These are phyloP conservation scores for Porites cylindrica DNA, from an alignment of 92 coral and sea anemone species.

Conservation along the genomic window DNA sequence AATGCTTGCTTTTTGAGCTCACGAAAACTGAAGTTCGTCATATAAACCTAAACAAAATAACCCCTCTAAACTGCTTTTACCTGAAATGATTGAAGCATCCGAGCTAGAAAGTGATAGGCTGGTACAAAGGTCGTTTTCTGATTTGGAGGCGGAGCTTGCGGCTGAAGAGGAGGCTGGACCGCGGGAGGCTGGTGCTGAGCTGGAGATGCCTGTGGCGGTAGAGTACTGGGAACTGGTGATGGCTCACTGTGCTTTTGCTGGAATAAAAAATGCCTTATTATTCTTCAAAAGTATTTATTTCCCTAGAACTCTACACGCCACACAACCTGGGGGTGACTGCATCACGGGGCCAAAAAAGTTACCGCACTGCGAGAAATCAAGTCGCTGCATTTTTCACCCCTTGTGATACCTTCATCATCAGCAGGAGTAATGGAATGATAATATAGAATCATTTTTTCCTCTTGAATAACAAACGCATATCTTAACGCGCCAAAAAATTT, in stretches of 20 bases:
- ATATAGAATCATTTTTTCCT: too few relatives aligned
- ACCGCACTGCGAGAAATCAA: too few relatives aligned
- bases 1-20: too few relatives aligned
- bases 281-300: not conserved
- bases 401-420: too few relatives aligned
- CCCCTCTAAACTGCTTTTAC: slow-evolving; percentile 31
- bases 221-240: slow-evolving; percentile 53
- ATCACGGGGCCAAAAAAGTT: too few relatives aligned
- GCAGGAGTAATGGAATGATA: too few relatives aligned
- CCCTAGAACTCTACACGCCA: too few relatives aligned
- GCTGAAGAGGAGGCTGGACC: slow-evolving; percentile 57
- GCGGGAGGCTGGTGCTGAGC: slow-evolving; percentile 45
- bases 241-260: slow-evolving; percentile 98
- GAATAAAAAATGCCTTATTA: not conserved
- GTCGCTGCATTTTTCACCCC: too few relatives aligned
- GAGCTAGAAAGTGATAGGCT: slow-evolving; percentile 86
- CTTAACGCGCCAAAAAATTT: too few relatives aligned
- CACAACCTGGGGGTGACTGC: too few relatives aligned
- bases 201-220: slow-evolving; percentile 39
- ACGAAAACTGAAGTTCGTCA: not conserved
- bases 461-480: too few relatives aligned
- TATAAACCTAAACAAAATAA: not conserved
- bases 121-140: slow-evolving; percentile 66
- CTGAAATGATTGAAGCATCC: slow-evolving; percentile 89
- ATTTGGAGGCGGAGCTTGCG: slow-evolving; percentile 61